A percentile compares a stretch with the other conserved stretches of the same genome.
phyloP scores from a whole-genome alignment of 2,113 vertebrate species.

The Pteropus alecto region DNA sequence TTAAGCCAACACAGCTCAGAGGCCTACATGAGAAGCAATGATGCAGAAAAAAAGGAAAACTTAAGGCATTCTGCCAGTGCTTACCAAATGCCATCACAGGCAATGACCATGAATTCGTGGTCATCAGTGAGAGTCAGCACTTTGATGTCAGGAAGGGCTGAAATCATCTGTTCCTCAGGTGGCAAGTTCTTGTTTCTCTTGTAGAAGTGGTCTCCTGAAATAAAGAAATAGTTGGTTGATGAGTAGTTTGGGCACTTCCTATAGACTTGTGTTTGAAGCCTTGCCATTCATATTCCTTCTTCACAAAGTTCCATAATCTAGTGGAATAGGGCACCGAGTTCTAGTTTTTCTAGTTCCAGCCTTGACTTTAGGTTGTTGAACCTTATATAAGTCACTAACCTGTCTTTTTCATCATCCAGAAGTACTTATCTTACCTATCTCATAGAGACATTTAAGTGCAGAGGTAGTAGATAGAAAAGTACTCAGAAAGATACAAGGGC shows the following conservation, averaged over 20 bases:
- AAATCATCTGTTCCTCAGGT: conserved; percentile 99
- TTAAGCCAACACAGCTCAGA: not conserved
- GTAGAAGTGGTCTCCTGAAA: conserved; percentile 97
- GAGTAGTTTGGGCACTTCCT: not conserved
- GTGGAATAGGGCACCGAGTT: not conserved
- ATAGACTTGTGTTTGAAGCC: not conserved
- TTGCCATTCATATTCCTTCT: not conserved
- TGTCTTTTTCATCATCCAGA: conserved; percentile 19
- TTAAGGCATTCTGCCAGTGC: not conserved
- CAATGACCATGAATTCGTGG: conserved; percentile 99
- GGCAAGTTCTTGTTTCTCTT: conserved; percentile 96
- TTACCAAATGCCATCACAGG: conserved; percentile 98
- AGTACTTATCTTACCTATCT: not conserved
- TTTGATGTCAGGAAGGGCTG: conserved; percentile 95
- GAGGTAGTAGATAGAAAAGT: not conserved
- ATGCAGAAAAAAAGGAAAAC: not conserved
- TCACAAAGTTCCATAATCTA: conserved; percentile 12
- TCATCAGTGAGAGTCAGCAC: conserved; percentile 94
- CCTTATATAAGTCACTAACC: not conserved
- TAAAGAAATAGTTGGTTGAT: not conserved
- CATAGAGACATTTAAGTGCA: not conserved
- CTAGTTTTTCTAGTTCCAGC: conserved; percentile 36
- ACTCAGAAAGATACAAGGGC: not conserved
- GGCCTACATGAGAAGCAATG: not conserved
- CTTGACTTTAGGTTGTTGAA: not conserved